Evolutionary conservation across 2,113 vertebrate species (phyloP).

Genomic region (Columbina picui): DNA sequence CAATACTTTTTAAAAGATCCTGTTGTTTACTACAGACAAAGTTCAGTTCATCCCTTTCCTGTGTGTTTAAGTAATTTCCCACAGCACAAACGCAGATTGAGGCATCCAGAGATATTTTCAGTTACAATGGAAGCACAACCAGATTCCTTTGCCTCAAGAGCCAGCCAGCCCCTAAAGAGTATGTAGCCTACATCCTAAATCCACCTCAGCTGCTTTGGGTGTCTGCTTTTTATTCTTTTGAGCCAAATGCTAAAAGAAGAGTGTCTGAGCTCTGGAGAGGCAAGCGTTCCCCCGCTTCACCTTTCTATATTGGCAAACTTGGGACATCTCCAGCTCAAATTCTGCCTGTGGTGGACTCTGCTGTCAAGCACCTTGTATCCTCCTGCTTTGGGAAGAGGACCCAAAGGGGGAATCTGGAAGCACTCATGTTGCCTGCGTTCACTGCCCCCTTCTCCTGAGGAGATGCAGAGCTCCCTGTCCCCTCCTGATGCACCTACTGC

Average conservation of each 20-base stretch:
- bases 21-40: conserved; percentile 55
- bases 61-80: conserved; percentile 6
- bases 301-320: background rate
- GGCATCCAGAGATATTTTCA: background rate
- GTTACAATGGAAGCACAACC: background rate
- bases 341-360: background rate
- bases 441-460: fast-evolving
- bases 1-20: conserved; percentile 3
- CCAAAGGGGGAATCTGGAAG: background rate
- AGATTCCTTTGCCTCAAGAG: background rate
- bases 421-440: background rate
- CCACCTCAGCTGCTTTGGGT: background rate
- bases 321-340: background rate
- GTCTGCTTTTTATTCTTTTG: background rate
- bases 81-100: background rate
- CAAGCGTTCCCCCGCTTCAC: background rate
- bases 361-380: background rate
- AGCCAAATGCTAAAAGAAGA: background rate
- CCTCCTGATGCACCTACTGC: background rate
- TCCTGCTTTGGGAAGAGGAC: background rate
- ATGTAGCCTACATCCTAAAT: background rate
- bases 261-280: background rate
- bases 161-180: background rate
- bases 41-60: background rate
- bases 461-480: background rate